These are phyloP conservation scores for Dicrostonyx torquatus DNA, from an alignment of 2,797 vertebrate species.

Conservation along the genomic window DNA sequence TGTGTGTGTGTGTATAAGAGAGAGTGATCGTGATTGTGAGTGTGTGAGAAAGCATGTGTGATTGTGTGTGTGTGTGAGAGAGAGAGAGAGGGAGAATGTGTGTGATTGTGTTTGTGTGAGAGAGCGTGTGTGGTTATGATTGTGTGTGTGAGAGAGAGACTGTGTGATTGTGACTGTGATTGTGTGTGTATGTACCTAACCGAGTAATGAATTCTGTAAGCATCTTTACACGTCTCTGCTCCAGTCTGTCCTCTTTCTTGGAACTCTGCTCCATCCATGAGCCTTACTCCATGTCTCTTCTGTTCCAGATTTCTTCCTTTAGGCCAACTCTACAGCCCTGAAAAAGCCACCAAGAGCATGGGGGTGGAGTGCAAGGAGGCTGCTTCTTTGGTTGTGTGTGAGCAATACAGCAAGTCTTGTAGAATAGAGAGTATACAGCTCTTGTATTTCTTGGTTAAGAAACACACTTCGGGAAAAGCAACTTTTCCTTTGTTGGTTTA, in stretches of 20 bases:
- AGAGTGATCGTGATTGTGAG: not conserved
- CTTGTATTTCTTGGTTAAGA: not conserved
- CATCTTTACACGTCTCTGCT: not conserved
- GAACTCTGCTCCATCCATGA: not conserved
- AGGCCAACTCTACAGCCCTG: not conserved
- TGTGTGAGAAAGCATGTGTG: not conserved
- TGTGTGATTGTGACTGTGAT: not conserved
- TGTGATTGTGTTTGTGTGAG: not conserved
- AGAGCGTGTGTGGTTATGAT: not conserved
- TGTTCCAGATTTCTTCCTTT: not conserved
- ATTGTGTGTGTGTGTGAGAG: not conserved
- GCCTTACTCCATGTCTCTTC: not conserved
- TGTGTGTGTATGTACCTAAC: not conserved
- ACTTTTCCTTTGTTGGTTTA: not conserved
- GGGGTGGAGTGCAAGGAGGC: not conserved
- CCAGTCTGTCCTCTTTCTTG: not conserved
- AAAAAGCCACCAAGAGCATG: not conserved
- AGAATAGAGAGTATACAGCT: not conserved
- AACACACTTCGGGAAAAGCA: not conserved
- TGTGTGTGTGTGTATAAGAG: not conserved
- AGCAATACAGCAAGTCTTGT: not conserved
- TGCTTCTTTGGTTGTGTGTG: not conserved
- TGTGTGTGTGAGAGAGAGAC: not conserved
- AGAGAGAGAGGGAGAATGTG: too few relatives aligned
- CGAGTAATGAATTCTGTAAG: not conserved